These are phyloP conservation scores for Cheilosia urbana DNA, from an alignment of 2,888 invertebrate species.

Conservation along the genomic window DNA sequence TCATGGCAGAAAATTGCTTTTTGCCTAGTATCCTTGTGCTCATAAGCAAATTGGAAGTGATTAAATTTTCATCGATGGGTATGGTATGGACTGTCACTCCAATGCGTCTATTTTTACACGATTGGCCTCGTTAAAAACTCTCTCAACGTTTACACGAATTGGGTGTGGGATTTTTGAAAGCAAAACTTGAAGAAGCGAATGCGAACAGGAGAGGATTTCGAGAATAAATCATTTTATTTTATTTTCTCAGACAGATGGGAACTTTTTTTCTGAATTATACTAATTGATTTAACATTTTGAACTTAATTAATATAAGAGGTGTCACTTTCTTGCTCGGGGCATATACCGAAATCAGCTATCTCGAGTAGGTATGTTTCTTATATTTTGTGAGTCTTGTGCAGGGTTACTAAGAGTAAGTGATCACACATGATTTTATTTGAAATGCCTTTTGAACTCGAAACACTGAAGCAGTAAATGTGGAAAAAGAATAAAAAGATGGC, in stretches of 20 bases:
- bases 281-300: no score
- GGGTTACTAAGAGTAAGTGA: no score
- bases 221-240: slow-evolving; percentile 21
- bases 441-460: no score
- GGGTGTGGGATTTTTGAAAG: slow-evolving; percentile 4
- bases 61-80: slow-evolving; percentile 62
- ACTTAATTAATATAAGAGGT: no score
- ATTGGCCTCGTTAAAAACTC: slow-evolving; percentile 58
- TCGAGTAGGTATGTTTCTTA: no score
- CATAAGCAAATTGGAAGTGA: slow-evolving; percentile 46
- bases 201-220: slow-evolving; percentile 1
- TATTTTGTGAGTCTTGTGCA: no score
- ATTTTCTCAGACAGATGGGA: slow-evolving; percentile 7
- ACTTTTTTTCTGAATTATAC: not conserved
- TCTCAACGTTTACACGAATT: slow-evolving; percentile 18
- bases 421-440: no score
- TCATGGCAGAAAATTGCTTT: not conserved
- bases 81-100: slow-evolving; percentile 30
- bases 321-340: no score
- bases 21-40: not conserved
- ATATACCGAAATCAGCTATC: no score
- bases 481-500: no score
- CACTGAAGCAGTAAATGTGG: no score
- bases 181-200: slow-evolving; percentile 1
- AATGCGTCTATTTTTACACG: slow-evolving; percentile 47